Conservation (phyloP, 1,140 invertebrate species). For the Calycopis cecrops region DNA sequence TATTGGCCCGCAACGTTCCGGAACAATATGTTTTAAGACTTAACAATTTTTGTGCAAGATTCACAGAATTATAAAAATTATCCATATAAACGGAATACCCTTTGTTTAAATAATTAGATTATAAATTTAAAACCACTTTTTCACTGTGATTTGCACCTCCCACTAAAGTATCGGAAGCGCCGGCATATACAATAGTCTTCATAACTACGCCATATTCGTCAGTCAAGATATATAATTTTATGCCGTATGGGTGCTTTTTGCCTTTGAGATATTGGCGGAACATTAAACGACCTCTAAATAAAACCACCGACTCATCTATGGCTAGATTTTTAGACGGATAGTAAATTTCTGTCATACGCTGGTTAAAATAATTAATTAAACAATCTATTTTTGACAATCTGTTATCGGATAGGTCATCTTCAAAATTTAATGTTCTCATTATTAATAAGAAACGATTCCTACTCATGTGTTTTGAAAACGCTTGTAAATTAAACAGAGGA, state of each 20-base stretch:
- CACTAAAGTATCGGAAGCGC: slow-evolving; percentile 19
- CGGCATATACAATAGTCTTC: slow-evolving; percentile 21
- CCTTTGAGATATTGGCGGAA: slow-evolving; percentile 23
- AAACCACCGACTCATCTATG: slow-evolving; percentile 21
- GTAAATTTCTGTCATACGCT: slow-evolving; percentile 18
- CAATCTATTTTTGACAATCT: slow-evolving; percentile 20
- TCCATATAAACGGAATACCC: slow-evolving; percentile 11
- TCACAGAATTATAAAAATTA: slow-evolving; percentile 9
- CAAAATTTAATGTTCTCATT: slow-evolving; percentile 21
- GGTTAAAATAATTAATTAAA: slow-evolving; percentile 7
- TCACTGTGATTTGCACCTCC: slow-evolving; percentile 18
- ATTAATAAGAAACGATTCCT: slow-evolving; percentile 21
- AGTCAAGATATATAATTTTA: slow-evolving; percentile 21
- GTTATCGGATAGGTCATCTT: slow-evolving; percentile 18
- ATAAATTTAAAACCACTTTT: slow-evolving; percentile 21
- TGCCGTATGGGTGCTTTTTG: slow-evolving; percentile 21
- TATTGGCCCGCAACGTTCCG: background rate
- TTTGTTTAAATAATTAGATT: slow-evolving; percentile 19
- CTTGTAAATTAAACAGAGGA: slow-evolving; percentile 21
- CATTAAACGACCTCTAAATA: slow-evolving; percentile 22
- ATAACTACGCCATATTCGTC: slow-evolving; percentile 21
- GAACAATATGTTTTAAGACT: slow-evolving; percentile 5
- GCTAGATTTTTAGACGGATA: slow-evolving; percentile 20
- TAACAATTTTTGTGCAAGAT: slow-evolving; percentile 1
- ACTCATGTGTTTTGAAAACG: slow-evolving; percentile 22